Evolutionary conservation across 2,797 vertebrate genomes (phyloP).

Genomic region (Eurystomus glaucurus): DNA sequence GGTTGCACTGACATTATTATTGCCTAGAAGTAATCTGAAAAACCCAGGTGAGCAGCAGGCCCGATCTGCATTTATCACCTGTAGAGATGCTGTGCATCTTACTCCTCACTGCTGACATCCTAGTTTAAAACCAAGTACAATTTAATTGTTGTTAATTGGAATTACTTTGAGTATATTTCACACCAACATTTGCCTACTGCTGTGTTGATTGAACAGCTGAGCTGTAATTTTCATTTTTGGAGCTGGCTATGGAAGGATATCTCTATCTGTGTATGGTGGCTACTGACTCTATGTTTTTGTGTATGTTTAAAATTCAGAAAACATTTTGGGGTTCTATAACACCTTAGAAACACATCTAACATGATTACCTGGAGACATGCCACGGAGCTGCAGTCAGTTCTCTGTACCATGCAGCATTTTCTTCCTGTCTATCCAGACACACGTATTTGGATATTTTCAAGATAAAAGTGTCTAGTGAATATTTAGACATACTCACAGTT

Average conservation of each 20-base stretch:
- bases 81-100: neutral
- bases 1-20: neutral
- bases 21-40: neutral
- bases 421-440: neutral
- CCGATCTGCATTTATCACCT: slow-evolving; percentile 4
- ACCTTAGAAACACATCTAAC: neutral
- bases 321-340: neutral
- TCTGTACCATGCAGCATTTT: neutral
- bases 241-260: neutral
- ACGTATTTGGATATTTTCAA: neutral
- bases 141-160: slow-evolving; percentile 49
- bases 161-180: slow-evolving; percentile 13
- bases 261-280: neutral
- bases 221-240: neutral
- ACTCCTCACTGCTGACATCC: neutral
- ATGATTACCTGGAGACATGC: neutral
- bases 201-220: neutral
- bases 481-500: neutral
- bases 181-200: neutral
- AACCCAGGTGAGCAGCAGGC: neutral
- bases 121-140: neutral
- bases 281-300: neutral
- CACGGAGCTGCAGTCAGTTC: neutral
- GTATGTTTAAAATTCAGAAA: neutral
- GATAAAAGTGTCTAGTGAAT: neutral